Evolutionary conservation across 2,113 vertebrate genomes (phyloP).

Genomic region (Hydropotes inermis): DNA sequence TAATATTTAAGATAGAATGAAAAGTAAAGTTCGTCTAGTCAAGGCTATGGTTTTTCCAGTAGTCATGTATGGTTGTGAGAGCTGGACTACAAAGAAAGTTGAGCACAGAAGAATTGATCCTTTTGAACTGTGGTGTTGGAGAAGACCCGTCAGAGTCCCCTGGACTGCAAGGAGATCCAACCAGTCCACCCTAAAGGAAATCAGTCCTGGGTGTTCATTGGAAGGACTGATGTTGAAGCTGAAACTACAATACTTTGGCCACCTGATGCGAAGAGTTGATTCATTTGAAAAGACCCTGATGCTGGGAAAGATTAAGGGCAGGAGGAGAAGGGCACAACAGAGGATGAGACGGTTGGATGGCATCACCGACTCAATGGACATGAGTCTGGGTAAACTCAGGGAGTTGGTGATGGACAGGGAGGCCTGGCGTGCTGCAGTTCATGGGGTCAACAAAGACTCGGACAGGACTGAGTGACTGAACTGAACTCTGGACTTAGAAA

Average conservation of each 20-base stretch:
- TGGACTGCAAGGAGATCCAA: background rate
- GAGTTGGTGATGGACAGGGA: background rate
- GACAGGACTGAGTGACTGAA: background rate
- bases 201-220: background rate
- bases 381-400: background rate
- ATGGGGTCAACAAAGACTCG: rapidly evolving
- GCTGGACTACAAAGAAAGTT: background rate
- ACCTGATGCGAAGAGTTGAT: background rate
- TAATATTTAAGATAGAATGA: background rate
- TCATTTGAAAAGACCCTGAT: background rate
- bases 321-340: background rate
- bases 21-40: background rate
- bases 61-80: background rate
- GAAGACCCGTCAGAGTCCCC: background rate
- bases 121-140: background rate
- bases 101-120: background rate
- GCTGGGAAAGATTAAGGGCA: background rate
- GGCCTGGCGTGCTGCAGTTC: background rate
- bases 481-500: background rate
- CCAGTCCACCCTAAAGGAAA: background rate
- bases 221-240: background rate
- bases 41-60: background rate
- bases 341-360: background rate
- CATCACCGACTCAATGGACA: background rate
- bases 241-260: background rate